Evolutionary conservation across 2,113 vertebrate genomes (phyloP), one percentile per base, ranked within the genome.

Genomic region (Tachycineta bicolor): DNA sequence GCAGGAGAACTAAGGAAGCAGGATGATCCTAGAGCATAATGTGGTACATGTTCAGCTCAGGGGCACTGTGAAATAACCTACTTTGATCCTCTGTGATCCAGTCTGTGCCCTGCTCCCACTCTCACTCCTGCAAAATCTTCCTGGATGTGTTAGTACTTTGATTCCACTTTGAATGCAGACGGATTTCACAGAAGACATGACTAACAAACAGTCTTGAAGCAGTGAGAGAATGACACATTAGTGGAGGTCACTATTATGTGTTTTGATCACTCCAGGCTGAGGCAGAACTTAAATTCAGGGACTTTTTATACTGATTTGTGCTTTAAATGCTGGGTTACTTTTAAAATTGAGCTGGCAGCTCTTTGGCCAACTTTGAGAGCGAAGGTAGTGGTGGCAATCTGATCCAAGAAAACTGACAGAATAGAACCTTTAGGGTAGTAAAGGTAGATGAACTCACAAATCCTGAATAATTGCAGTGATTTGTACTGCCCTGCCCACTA

Each of bases 301-400:
- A 4, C 24, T 65, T 80, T 80, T 46, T 87, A 71, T 46, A 53
- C 33, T 89, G 41, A 7, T 2, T 83, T 86, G 20, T 83, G 12
- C 12, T 86, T 82, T 79, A 94, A 90, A 65, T 86, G 22, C 28
- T 58, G 62, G 53, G 25, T 60, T 83, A 70, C 22, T 83, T 83
- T 39, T 43, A 37, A 83, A 95, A 89, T 49, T 68, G 46, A 80
- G 10, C 29, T 76, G 37, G 5, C 24, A 76, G 37, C 10, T 60
- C 22, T 65, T 86, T 0, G 0, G 9, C 67, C 39, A 64, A 2
- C 5, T 2, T 82, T 64, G 49, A 73, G 49, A 64, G 65, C 20
- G 26, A 83, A 77, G 8, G 31, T 24, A 73, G 11, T 60, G 62
- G 20, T 49, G 71, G 26, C 12, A 88, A 68, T 49, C 17, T 83